Evolutionary conservation across 2,888 invertebrate species (phyloP), one percentile per base, ranked within the genome.

Genomic region (Steinernema scapterisci): DNA sequence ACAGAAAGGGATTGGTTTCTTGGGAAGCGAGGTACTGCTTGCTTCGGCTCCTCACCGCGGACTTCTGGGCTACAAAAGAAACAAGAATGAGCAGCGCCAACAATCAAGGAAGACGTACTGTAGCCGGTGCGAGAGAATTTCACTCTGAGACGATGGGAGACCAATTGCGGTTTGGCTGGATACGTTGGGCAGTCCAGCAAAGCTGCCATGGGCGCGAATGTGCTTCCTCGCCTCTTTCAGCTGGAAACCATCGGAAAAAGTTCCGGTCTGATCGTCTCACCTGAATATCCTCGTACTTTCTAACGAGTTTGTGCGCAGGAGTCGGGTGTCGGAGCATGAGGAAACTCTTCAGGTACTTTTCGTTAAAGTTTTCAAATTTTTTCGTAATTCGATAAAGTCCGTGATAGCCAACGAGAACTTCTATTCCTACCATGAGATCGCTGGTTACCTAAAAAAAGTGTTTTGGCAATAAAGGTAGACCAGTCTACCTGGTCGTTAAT

Each of bases 391-490:
- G 72, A 75, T 77, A 77, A 76, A 77, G 73, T 11, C 83, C 83
- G 27, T 75, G 76, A 25, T 76, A 54, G 9, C 83, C 83, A 31
- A 81, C 73, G 9, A 83, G 74, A 13, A 79, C 82, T 74, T 83
- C 83, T 27, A 83, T 73, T 27, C 81, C 83, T 43, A 79, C 77
- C 82, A 83, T 83, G 7, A 81, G 73, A 51, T 83, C 81, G 46
- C 79, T 82, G 3, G 74, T 74, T 31, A 76, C 74, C 83, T 83
- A 51, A 70, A 79, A 71, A 16, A 23, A 13, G 2, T 25, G 21
- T 44, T 52, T 72, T 25, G 21, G 11, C 45, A 38, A n/a, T 38
- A 52, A 72, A 45, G 19, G 21, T 19, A 45, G 31, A 16, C 7
- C 16, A 3, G 70, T 79, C 77, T 23, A 84, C 83, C 71, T 84